A percentile compares a stretch with the other conserved stretches of the same genome.
Evolutionary conservation across 92 coral and sea anemone genomes (phyloP).

Genomic region (Phenganax stokvisi): DNA sequence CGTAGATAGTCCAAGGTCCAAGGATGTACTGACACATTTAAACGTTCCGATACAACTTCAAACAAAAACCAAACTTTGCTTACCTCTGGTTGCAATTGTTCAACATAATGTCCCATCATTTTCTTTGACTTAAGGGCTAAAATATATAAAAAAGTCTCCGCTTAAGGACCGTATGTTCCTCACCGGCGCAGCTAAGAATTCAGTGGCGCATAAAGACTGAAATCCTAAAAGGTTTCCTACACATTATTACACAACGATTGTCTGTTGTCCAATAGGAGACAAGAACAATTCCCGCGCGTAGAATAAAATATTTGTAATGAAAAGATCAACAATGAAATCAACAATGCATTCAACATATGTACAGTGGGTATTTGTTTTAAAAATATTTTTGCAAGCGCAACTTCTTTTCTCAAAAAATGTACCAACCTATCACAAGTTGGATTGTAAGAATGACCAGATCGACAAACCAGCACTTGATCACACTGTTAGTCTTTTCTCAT

Average conservation of each 20-base stretch:
- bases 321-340: background rate
- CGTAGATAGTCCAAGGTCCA: background rate
- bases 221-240: background rate
- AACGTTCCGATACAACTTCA: background rate
- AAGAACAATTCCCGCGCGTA: slow-evolving; percentile 11
- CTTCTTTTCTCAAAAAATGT: too few species aligned
- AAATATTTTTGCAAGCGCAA: too few species aligned
- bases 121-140: slow-evolving; percentile 22
- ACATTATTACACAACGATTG: background rate
- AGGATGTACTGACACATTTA: background rate
- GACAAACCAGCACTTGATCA: too few species aligned
- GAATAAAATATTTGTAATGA: background rate
- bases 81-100: slow-evolving; percentile 39
- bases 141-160: slow-evolving; percentile 25
- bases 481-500: too few species aligned
- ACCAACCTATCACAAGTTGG: too few species aligned
- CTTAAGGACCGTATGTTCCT: slow-evolving; percentile 2
- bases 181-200: slow-evolving; percentile 8
- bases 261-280: slow-evolving; percentile 29
- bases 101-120: slow-evolving; percentile 35
- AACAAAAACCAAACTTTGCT: slow-evolving; percentile 3
- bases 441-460: too few species aligned
- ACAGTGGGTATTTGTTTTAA: too few species aligned
- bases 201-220: background rate
- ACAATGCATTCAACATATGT: background rate